Base-by-base conservation (phyloP, 2,113 vertebrate species). In the Chelonoidis abingdonii region DNA sequence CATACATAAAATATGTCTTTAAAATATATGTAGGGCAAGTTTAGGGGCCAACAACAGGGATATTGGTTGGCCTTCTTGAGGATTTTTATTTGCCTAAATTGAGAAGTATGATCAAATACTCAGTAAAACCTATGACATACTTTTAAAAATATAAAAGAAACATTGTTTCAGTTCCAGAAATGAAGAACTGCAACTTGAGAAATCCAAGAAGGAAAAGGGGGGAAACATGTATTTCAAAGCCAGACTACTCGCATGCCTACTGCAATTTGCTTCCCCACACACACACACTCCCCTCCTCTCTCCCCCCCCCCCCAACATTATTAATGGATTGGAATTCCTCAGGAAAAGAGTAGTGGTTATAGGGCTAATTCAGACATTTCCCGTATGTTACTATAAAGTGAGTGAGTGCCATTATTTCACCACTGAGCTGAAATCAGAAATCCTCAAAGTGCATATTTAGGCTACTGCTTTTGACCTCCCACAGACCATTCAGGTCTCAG, bases 401-500 rank as follows among this genome's bases (percentile, higher is more conserved):
- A 95, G 91, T 98, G 98, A 98, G 94, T 98, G 97, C 96, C 96
- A 83, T 93, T 95, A 96, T 97, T 98, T 97, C 98, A 94, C 92
- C 97, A 98, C 91, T 69, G 93, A 98, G 93, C 96, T 97, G 98
- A 98, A 99, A 98, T 94, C 95, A 97, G 97, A 98, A 98, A 95
- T 93, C 80, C 93, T 97, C 94, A 97, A 97, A 97, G 90, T 97
- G 95, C 79, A 53, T 88, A 98, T 98, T 98, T 95, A 59, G 81
- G 95, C 96, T 97, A 94, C 97, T 95, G 94, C 95, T 96, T 96
- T 92, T 98, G 98, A 98, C 96, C 97, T 98, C 97, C 98, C 95
- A 95, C 97, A 94, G 97, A 89, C 89, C 80, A 90, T 25, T n/a
- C 91, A 94, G 69, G 93, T 91, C 82, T 95, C 54, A 78, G 91